Conservation (phyloP, 2,113 vertebrate species). For the Hippocampus comes region DNA sequence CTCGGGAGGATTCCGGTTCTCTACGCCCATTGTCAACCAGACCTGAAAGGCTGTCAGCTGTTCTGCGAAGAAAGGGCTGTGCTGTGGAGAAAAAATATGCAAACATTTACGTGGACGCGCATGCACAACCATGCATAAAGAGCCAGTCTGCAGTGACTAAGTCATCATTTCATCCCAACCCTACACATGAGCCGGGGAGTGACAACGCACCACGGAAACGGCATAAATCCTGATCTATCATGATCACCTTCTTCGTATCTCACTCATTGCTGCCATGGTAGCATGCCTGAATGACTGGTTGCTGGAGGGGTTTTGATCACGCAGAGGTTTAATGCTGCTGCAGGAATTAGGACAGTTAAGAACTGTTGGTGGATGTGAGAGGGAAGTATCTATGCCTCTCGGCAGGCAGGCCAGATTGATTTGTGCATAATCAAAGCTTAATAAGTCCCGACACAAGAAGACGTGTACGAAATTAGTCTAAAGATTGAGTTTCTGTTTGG, state of each 20-base stretch:
- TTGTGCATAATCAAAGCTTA: constrained; percentile 51
- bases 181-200: constrained; percentile 42
- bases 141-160: constrained; percentile 29
- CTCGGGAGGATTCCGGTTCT: constrained; percentile 95
- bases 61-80: constrained; percentile 96
- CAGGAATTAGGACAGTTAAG: constrained; percentile 40
- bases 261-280: constrained; percentile 26
- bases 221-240: constrained; percentile 58
- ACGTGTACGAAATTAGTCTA: background rate
- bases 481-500: background rate
- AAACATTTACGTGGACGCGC: constrained; percentile 1
- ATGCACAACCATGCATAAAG: background rate
- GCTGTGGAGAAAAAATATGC: constrained; percentile 71
- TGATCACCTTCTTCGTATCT: constrained; percentile 33
- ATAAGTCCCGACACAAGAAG: constrained; percentile 1
- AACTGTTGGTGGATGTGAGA: constrained; percentile 42
- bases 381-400: constrained; percentile 43
- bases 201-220: constrained; percentile 52
- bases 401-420: constrained; percentile 47
- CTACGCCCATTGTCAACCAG: constrained; percentile 97
- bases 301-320: constrained; percentile 49
- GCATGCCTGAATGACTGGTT: constrained; percentile 51
- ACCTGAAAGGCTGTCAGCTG: constrained; percentile 97
- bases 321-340: constrained; percentile 43
- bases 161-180: constrained; percentile 29